Evolutionary conservation across 2,888 invertebrate genomes (phyloP).

Genomic region (Oligia strigilis): DNA sequence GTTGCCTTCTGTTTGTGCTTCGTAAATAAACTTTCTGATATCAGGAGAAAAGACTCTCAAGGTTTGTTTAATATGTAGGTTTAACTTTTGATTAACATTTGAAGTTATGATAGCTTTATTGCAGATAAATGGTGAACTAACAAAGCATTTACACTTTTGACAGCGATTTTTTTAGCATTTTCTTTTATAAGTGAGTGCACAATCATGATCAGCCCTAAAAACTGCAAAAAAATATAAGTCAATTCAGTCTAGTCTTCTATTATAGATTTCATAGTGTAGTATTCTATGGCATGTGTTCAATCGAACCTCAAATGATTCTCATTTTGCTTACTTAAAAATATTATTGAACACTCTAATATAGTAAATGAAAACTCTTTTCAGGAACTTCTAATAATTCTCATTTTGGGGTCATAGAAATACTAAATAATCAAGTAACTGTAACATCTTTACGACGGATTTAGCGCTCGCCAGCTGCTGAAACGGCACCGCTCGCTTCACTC

Average conservation of each 20-base stretch:
- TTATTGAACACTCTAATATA: not conserved
- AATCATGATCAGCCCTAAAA: not conserved
- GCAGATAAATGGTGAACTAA: not conserved
- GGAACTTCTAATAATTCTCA: no score
- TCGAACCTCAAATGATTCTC: not conserved
- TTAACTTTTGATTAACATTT: constrained; percentile 4
- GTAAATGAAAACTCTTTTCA: no score
- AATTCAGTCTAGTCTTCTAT: not conserved
- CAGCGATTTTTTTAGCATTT: not conserved
- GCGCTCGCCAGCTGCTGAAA: no score
- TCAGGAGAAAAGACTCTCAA: constrained; percentile 2
- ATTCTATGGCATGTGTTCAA: not conserved
- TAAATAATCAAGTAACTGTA: not conserved
- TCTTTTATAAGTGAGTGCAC: no score
- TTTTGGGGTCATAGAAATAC: not conserved
- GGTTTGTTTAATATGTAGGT: constrained; percentile 1
- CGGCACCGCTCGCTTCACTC: not conserved
- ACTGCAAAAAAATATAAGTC: not conserved
- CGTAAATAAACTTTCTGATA: constrained; percentile 32
- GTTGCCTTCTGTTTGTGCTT: constrained; percentile 18
- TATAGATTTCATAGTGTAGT: not conserved
- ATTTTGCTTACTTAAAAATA: not conserved
- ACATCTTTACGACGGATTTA: not conserved
- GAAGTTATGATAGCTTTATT: not conserved
- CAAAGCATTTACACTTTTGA: not conserved